phyloP scores from a whole-genome alignment of 2,888 invertebrate genomes.

The Seira sanloemensis region DNA sequence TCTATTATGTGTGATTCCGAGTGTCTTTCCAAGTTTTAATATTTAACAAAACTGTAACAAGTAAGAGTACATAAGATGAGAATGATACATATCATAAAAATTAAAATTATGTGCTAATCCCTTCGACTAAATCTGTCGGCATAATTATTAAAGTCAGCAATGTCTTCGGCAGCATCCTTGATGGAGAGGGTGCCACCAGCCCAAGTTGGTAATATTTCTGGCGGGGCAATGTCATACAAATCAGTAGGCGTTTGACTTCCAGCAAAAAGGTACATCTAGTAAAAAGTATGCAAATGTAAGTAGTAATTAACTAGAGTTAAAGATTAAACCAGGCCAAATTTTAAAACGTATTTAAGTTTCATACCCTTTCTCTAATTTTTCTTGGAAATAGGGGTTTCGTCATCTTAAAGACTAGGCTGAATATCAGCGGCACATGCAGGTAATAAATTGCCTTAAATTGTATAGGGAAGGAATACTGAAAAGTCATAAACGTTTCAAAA shows the following conservation, averaged over 20 bases:
- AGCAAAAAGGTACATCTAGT: background rate
- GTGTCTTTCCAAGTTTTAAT: background rate
- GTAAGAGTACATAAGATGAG: no score
- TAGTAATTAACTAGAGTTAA: constrained; percentile 5
- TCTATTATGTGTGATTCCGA: background rate
- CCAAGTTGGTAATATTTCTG: background rate
- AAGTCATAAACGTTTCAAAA: background rate
- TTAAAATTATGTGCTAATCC: no score
- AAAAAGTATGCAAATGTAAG: no score
- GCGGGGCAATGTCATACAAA: background rate
- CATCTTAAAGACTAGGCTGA: constrained; percentile 24
- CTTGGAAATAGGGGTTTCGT: constrained; percentile 37
- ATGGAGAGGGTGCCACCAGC: background rate
- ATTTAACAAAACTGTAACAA: background rate
- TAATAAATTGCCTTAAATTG: constrained; percentile 34
- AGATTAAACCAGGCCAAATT: background rate
- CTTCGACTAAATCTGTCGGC: background rate
- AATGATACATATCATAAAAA: no score
- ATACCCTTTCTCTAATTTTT: constrained; percentile 32
- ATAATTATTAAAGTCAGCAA: background rate
- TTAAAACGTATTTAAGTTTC: background rate
- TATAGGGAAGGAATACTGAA: constrained; percentile 33
- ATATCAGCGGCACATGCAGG: constrained; percentile 22
- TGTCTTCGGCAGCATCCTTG: constrained; percentile 32
- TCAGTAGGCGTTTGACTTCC: constrained; percentile 16